Evolutionary conservation across 2,797 vertebrate genomes (phyloP), one percentile per base, ranked within the genome.

Genomic region (Schizothorax lantsangensis): DNA sequence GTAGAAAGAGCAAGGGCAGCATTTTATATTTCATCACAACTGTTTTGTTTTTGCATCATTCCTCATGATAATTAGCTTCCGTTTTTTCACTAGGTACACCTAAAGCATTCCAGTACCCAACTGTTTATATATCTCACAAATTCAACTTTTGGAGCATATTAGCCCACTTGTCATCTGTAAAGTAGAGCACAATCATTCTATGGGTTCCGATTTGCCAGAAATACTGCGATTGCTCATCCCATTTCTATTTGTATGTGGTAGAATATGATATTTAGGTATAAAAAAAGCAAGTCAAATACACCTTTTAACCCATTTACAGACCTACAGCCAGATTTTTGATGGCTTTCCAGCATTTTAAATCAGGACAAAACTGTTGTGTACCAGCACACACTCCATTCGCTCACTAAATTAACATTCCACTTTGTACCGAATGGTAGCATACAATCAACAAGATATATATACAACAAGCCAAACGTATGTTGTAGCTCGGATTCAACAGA

Each of bases 161-260:
- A 88, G 86, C 86, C 84, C 88, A 90, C 87, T 59, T 19, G 30
- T 89, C 80, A 89, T 86, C 81, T 88, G 77, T 90, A 89, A 75
- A 84, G 86, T 89, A 95, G 91, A 95, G 95, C 95, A 95, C 95
- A 96, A 95, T 93, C 94, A 94, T 94, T 93, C 92, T 93, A 93
- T 92, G 93, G 92, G 94, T 93, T 92, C 91, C 91, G 92, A 95
- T 33, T 94, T 95, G 95, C 94, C 93, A 90, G 88, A 88, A 92
- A 92, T 84, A 66, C 36, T 72, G 79, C 83, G 49, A 80, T 72
- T 47, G 74, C 79, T 57, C 72, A 79, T 57, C 64, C 66, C 84
- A 77, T 79, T 88, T 66, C 84, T 84, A 84, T 89, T 86, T 90
- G 77, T 91, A 92, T 90, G 81, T 47, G 47, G 87, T 85, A 38